Base-by-base conservation (phyloP, 2,113 vertebrate genomes). In the Malaclemys terrapin region DNA sequence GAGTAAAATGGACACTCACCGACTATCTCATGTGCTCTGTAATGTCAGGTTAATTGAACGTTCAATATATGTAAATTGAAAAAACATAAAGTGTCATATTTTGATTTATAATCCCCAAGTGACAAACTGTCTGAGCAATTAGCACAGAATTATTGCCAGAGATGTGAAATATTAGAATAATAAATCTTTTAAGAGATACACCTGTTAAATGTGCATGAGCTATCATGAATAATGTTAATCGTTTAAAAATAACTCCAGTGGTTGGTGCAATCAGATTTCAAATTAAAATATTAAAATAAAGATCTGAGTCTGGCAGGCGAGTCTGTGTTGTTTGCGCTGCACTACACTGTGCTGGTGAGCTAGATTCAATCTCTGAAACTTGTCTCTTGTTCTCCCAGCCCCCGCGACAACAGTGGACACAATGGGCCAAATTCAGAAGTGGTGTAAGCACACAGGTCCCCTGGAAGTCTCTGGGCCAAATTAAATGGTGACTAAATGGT, bases 51-150 rank as follows among this genome's bases (percentile, higher is more conserved):
- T 95, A 90, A 87, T 50, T 88, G 72, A 90, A 88, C 62, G 81
- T 88, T 96, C 84, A 87, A 45, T 69, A 80, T 35, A 85, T 86
- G 80, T 82, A 96, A 93, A 96, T 87, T 91, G 38, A n/a, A n/a
- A n/a, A 72, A 76, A 80, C 25, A 90, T 84, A 54, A 94, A 92
- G 82, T 82, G 69, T 90, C 87, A 92, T 20, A 47, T 59, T 53
- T 78, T 80, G 83, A 94, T 97, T 96, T 91, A 97, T 91, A 91
- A 87, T 13, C 69, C 84, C 31, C 35, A 20, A 81, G 69, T 59
- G 96, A 96, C 91, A 93, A 93, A 25, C 52, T 94, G 94, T 95
- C 90, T 87, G 88, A 96, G 90, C 89, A 95, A 96, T 97, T 97
- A 96, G 86, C 87, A 90, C 65, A 87, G 91, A 96, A 97, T 91